Evolutionary conservation across 2,113 vertebrate species (phyloP).

Genomic region (Cinclus mexicanus): DNA sequence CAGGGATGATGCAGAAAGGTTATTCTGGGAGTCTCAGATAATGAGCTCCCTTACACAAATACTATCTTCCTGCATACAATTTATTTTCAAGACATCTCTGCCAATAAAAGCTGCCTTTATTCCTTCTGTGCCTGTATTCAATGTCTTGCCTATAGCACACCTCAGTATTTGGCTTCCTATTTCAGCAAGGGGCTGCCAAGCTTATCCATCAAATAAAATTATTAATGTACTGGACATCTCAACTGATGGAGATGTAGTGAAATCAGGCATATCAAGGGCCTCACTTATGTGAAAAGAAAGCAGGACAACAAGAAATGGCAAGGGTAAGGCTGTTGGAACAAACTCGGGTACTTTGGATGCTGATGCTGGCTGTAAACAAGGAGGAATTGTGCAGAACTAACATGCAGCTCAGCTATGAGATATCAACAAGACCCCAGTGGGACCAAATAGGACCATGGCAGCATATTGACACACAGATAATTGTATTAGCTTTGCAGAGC

Average conservation of each 20-base stretch:
- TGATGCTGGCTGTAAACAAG: constrained; percentile 5
- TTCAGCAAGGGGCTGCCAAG: not conserved
- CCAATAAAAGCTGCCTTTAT: not conserved
- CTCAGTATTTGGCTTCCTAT: not conserved
- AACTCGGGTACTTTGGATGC: not conserved
- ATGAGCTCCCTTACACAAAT: not conserved
- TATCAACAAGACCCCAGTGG: constrained; percentile 14
- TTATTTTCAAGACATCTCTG: constrained; percentile 7
- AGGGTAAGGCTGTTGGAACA: not conserved
- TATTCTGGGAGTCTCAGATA: not conserved
- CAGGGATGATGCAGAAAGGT: not conserved
- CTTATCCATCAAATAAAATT: not conserved
- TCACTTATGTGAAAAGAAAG: not conserved
- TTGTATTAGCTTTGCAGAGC: constrained; percentile 5
- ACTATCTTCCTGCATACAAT: not conserved
- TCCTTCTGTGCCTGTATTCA: not conserved
- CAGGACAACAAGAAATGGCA: not conserved
- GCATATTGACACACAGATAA: constrained; percentile 17
- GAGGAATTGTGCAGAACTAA: constrained; percentile 15
- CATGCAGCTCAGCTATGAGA: not conserved
- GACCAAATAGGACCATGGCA: not conserved
- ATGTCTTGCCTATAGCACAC: not conserved
- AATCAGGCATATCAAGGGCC: not conserved
- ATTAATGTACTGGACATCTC: not conserved
- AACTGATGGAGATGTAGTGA: not conserved